phyloP scores from a whole-genome alignment of 2,888 invertebrate genomes.

The Drosophila yooni region DNA sequence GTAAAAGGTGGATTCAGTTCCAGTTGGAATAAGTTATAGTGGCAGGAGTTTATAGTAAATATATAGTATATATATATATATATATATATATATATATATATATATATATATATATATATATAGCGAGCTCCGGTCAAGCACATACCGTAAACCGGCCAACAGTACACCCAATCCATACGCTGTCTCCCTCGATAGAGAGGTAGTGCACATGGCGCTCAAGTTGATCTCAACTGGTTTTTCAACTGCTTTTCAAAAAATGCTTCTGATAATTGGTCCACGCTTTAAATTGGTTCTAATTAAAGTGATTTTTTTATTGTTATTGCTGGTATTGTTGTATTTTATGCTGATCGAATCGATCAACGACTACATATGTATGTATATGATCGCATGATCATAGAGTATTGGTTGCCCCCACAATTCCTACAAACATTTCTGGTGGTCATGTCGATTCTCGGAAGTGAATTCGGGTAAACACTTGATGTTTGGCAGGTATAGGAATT shows the following conservation, averaged over 20 bases:
- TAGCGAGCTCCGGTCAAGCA: constrained; percentile 16
- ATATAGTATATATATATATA: constrained; percentile 13
- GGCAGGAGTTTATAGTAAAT: too few species aligned
- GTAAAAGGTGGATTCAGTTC: constrained; percentile 59
- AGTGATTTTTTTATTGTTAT: constrained; percentile 47
- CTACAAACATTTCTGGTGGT: constrained; percentile 27
- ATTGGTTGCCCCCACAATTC: constrained; percentile 1
- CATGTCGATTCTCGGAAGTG: too few species aligned
- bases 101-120: constrained; percentile 16
- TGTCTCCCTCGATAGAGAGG: neutral
- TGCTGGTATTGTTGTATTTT: constrained; percentile 41
- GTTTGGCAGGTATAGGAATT: too few species aligned
- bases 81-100: constrained; percentile 16
- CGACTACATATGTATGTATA: constrained; percentile 22
- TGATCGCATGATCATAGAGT: neutral
- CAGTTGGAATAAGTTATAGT: constrained; percentile 50
- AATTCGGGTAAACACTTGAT: constrained; percentile 78
- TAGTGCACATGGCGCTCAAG: constrained; percentile 68
- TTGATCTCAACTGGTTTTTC: constrained; percentile 79
- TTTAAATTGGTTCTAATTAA: constrained; percentile 79
- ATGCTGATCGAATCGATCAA: constrained; percentile 78
- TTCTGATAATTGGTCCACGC: constrained; percentile 78
- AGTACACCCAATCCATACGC: neutral
- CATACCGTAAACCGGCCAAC: constrained; percentile 15
- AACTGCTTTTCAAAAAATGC: constrained; percentile 79